These are phyloP conservation scores for Aphelenchoides avenae DNA, from an alignment of 1,140 invertebrate species.

Conservation along the genomic window DNA sequence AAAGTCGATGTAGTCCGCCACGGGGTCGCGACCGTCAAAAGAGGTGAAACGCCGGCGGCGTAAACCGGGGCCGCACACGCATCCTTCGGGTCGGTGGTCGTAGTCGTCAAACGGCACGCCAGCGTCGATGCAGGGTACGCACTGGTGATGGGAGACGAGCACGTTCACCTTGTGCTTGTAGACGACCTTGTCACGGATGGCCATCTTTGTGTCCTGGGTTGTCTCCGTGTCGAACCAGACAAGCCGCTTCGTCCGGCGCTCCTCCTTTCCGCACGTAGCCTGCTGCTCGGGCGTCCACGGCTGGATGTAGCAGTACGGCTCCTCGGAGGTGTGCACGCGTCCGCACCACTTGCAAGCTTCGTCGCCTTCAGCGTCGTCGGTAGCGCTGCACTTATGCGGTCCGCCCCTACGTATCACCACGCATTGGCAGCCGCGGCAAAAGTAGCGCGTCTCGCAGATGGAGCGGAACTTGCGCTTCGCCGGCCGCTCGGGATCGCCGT, in stretches of 20 bases:
- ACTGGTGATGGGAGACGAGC: slow-evolving; percentile 1
- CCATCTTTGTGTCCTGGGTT: background rate
- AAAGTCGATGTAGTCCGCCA: slow-evolving; percentile 14
- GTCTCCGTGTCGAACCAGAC: slow-evolving; percentile 10
- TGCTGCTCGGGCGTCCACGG: slow-evolving; percentile 4
- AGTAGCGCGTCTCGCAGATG: background rate
- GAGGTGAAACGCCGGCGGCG: slow-evolving; percentile 5
- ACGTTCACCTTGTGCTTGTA: slow-evolving; percentile 4
- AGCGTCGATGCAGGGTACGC: background rate
- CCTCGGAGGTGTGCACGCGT: background rate
- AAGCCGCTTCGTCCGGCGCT: background rate
- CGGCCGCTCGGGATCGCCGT: background rate
- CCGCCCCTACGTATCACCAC: background rate
- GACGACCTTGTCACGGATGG: background rate
- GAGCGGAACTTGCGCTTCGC: background rate
- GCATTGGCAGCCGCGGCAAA: no score
- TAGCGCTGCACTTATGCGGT: background rate
- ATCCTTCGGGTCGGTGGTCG: background rate
- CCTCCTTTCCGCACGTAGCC: background rate
- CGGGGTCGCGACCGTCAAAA: slow-evolving; percentile 1
- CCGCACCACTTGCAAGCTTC: background rate
- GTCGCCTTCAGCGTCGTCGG: background rate
- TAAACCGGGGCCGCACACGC: slow-evolving; percentile 5
- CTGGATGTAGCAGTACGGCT: slow-evolving; percentile 8
- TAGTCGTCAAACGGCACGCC: background rate